A percentile compares a stretch with the other conserved stretches of the same genome.
Evolutionary conservation across 2,888 invertebrate genomes (phyloP).

Genomic region (Sarcophaga caerulescens): DNA sequence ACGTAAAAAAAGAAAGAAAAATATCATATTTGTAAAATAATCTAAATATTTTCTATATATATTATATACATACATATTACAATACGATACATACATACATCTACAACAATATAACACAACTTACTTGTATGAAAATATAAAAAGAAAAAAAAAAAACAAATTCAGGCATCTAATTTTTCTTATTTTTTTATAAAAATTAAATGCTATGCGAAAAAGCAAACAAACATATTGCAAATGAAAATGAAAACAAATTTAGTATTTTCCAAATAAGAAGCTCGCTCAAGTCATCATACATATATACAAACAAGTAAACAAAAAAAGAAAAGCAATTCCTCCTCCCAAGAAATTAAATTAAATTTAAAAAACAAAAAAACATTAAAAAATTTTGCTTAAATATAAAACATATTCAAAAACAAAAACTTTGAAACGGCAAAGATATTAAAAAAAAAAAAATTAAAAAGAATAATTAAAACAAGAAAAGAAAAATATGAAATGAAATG

Average conservation of each 20-base stretch:
- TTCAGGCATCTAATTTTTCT: neutral
- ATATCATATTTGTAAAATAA: conserved; percentile 66
- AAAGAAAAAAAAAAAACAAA: neutral
- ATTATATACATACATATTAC: conserved; percentile 31
- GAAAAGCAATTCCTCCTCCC: conserved; percentile 50
- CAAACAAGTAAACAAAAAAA: neutral
- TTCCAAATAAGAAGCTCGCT: conserved; percentile 39
- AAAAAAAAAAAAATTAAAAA: conserved; percentile 19
- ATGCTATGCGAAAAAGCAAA: conserved; percentile 3
- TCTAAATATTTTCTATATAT: conserved; percentile 67
- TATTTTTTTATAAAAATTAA: neutral
- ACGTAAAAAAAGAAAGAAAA: conserved; percentile 4
- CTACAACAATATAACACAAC: neutral
- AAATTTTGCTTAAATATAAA: neutral
- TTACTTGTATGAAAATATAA: conserved; percentile 25
- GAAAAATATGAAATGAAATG: conserved; percentile 17
- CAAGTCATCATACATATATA: conserved; percentile 64
- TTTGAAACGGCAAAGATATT: neutral
- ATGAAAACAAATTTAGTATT: conserved; percentile 50
- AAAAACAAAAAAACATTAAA: neutral
- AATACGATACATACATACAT: neutral
- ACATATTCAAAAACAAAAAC: neutral
- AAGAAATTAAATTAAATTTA: conserved; percentile 38
- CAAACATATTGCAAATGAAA: neutral
- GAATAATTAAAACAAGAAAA: conserved; percentile 25